A percentile compares a stretch with the other conserved stretches of the same genome.
Evolutionary conservation across 2,797 vertebrate genomes (phyloP).

Genomic region (Trachurus trachurus): DNA sequence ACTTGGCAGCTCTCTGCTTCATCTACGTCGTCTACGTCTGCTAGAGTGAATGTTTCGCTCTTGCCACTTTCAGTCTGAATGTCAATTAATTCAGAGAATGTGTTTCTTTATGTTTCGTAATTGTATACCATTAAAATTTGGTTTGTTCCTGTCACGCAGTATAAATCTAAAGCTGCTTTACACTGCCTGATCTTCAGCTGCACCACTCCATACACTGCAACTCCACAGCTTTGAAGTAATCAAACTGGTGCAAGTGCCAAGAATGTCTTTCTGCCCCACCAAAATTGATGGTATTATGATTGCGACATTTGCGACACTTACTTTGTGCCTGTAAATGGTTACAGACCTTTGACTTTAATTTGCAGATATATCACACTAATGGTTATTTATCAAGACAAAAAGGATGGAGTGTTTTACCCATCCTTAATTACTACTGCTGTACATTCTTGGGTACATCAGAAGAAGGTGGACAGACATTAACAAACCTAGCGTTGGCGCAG

Average conservation of each 20-base stretch:
- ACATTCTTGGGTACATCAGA: background rate
- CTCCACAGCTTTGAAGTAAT: background rate
- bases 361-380: background rate
- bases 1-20: too few species aligned
- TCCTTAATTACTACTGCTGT: constrained; percentile 9
- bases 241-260: background rate
- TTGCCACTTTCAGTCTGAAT: too few species aligned
- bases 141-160: background rate
- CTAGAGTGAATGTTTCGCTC: too few species aligned
- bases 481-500: constrained; percentile 1
- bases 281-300: background rate
- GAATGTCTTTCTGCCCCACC: background rate
- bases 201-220: background rate
- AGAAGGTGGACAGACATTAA: constrained; percentile 1
- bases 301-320: background rate
- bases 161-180: background rate
- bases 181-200: background rate
- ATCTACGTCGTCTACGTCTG: too few species aligned
- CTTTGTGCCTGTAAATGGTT: background rate
- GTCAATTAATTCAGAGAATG: background rate
- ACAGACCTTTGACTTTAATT: constrained; percentile 7
- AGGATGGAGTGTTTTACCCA: background rate
- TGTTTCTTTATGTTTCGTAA: background rate
- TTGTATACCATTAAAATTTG: background rate
- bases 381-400: constrained; percentile 16